A percentile compares a stretch with the other conserved stretches of the same genome.
These are phyloP conservation scores for Leptopilina clavipes DNA, from an alignment of 1,140 invertebrate species.

Conservation along the genomic window DNA sequence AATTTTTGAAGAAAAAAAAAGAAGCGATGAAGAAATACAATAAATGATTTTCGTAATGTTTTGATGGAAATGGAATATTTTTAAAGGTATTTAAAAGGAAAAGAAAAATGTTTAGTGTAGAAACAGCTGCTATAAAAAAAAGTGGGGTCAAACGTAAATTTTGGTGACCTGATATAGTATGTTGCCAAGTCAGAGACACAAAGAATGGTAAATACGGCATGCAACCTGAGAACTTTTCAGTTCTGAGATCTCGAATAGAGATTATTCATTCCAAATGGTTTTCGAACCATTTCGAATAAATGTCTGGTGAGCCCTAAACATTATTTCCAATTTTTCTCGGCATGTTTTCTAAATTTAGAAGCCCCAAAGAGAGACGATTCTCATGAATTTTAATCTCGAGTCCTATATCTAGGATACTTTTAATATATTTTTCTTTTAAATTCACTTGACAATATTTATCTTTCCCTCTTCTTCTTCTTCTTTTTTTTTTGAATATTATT, in stretches of 20 bases:
- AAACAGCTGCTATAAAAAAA: neutral
- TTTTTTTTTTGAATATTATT: too few relatives aligned
- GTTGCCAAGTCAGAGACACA: constrained; percentile 33
- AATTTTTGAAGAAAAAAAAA: too few relatives aligned
- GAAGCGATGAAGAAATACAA: too few relatives aligned
- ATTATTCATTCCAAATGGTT: constrained; percentile 30
- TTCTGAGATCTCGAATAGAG: neutral
- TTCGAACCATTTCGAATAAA: constrained; percentile 11
- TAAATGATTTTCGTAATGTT: constrained; percentile 13
- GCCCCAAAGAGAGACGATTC: neutral
- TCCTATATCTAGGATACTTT: neutral
- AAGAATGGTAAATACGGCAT: constrained; percentile 15
- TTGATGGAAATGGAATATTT: neutral
- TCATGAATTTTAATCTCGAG: constrained; percentile 24
- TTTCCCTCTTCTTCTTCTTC: neutral
- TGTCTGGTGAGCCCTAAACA: neutral
- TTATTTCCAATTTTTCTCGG: constrained; percentile 25
- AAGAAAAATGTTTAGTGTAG: neutral
- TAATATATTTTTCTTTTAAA: neutral
- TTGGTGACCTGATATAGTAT: constrained; percentile 29
- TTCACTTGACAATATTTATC: neutral
- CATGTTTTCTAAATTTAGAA: constrained; percentile 26
- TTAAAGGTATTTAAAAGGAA: neutral
- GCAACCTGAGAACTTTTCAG: neutral
- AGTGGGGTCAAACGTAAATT: constrained; percentile 16